Evolutionary conservation across 2,888 invertebrate species (phyloP).

Genomic region (Callosobruchus maculatus): DNA sequence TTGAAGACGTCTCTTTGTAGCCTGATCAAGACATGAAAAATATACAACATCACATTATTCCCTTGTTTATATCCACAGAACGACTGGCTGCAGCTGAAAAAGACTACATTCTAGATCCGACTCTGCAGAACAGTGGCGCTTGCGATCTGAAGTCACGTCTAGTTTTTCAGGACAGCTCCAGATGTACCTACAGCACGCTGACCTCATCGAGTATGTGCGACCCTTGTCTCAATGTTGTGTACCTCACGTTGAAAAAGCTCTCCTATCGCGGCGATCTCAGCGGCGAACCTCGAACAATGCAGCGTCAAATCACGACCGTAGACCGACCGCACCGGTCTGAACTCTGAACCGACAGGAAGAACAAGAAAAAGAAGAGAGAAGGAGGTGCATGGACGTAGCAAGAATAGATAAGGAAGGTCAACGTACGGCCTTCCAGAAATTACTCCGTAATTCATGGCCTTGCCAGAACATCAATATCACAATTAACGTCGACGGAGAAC

Average conservation of each 20-base stretch:
- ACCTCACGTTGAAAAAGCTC: not conserved
- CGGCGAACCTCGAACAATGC: not conserved
- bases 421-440: no score
- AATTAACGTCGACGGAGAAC: no score
- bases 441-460: no score
- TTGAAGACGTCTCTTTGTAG: no score
- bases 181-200: not conserved
- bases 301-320: not conserved
- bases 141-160: not conserved
- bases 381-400: not conserved
- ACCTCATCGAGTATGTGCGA: not conserved
- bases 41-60: no score
- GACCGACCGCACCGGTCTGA: not conserved
- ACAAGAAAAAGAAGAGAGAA: not conserved
- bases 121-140: not conserved
- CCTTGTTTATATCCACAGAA: no score
- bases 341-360: not conserved
- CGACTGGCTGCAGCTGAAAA: no score
- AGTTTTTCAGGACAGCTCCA: not conserved
- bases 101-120: no score
- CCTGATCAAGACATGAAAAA: no score
- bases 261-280: not conserved
- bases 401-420: not conserved
- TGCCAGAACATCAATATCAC: no score
- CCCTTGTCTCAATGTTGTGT: not conserved